Percentiles rank a stretch among this genome's conserved stretches.
These are phyloP conservation scores for Bothrops jararaca DNA, from an alignment of 2,113 vertebrate species.

Conservation along the genomic window DNA sequence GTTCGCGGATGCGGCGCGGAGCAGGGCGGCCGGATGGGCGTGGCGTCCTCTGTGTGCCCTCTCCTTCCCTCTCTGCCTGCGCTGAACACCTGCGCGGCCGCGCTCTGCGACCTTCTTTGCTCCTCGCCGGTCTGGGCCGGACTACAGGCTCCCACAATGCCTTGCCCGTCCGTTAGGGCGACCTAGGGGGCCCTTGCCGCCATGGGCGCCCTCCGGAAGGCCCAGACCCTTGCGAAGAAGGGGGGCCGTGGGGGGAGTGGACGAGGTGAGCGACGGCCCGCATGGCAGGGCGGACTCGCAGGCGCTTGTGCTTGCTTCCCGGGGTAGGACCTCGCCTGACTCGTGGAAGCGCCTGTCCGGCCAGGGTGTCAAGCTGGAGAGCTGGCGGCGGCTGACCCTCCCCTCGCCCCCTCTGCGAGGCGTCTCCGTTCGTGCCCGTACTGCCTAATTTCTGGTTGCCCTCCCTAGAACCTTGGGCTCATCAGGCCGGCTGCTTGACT, in stretches of 20 bases:
- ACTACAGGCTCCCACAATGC: not conserved
- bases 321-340: too few species aligned
- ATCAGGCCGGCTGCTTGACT: not conserved
- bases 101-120: not conserved
- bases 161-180: not conserved
- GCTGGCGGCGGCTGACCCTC: not conserved
- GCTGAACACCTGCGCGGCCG: not conserved
- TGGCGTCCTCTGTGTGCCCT: not conserved
- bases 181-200: not conserved
- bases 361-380: not conserved
- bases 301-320: too few species aligned
- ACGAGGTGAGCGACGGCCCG: too few species aligned
- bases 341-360: too few species aligned
- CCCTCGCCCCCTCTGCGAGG: not conserved
- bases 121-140: not conserved
- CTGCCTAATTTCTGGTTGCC: not conserved
- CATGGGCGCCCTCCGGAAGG: not conserved
- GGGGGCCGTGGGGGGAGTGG: too few species aligned
- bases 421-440: not conserved
- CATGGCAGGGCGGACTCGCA: too few species aligned
- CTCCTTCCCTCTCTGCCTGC: not conserved
- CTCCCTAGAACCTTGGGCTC: not conserved
- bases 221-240: not conserved
- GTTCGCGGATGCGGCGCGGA: too few species aligned
- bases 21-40: not conserved